Conservation (phyloP, 1,140 invertebrate species). For the Aphaenogaster ashmeadi region DNA sequence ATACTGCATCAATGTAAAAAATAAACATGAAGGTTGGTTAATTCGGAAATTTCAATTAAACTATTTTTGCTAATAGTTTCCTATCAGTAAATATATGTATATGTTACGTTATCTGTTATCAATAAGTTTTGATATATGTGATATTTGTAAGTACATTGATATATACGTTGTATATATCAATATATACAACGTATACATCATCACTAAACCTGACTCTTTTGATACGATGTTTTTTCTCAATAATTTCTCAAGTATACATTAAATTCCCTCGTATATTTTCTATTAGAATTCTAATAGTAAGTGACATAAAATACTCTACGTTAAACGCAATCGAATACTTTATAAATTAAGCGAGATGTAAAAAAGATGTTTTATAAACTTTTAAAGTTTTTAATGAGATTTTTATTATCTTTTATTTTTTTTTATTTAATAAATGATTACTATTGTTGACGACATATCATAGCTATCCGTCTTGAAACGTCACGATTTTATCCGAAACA, state of each 20-base stretch:
- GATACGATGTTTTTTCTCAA: neutral
- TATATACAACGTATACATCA: too few relatives aligned
- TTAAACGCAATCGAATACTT: neutral
- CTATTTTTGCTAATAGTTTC: neutral
- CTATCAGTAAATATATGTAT: neutral
- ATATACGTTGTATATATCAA: neutral
- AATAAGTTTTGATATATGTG: neutral
- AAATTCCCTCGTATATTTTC: neutral
- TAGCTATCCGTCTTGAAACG: neutral
- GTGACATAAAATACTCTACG: neutral
- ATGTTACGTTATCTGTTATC: neutral
- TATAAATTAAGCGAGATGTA: neutral
- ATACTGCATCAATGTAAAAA: neutral
- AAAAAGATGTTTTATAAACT: neutral
- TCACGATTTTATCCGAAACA: slow-evolving; percentile 12
- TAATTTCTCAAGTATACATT: neutral
- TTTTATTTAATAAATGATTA: neutral
- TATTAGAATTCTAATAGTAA: neutral
- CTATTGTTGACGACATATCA: neutral
- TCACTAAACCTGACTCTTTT: neutral
- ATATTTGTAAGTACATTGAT: neutral
- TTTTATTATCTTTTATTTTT: neutral
- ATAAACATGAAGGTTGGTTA: neutral
- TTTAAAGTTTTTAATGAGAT: neutral
- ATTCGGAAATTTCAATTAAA: neutral